Evolutionary conservation across 2,888 invertebrate species (phyloP).

Genomic region (Tachystola acroxantha): DNA sequence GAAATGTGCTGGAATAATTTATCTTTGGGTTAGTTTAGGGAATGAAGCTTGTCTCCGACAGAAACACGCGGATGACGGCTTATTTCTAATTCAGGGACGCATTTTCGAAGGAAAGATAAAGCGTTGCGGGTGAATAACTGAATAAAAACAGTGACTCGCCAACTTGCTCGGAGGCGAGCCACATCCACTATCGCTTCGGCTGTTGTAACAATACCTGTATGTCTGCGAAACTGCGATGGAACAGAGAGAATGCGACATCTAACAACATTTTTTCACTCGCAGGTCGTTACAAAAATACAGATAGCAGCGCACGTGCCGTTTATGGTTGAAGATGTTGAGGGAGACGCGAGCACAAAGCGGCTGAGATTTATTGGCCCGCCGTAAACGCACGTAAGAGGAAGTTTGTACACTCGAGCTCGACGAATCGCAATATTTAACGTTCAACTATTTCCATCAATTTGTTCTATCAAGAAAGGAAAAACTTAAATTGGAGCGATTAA

Average conservation of each 20-base stretch:
- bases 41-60: conserved; percentile 53
- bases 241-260: conserved; percentile 39
- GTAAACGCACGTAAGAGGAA: conserved; percentile 57
- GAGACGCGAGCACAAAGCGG: conserved; percentile 51
- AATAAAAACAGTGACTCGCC: conserved; percentile 54
- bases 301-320: conserved; percentile 61
- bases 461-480: conserved; percentile 59
- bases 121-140: conserved; percentile 51
- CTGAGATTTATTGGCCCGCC: conserved; percentile 58
- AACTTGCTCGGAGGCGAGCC: conserved; percentile 29
- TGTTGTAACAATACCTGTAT: conserved; percentile 33
- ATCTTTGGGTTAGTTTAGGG: conserved; percentile 63
- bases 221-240: conserved; percentile 30
- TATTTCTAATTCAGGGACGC: conserved; percentile 61
- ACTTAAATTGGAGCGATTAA: conserved; percentile 68
- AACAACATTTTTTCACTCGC: conserved; percentile 56
- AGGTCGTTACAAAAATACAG: conserved; percentile 57
- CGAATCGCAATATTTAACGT: conserved; percentile 57
- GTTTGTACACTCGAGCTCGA: conserved; percentile 49
- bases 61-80: conserved; percentile 49
- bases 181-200: conserved; percentile 23
- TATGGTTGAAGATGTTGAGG: conserved; percentile 59
- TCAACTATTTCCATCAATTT: conserved; percentile 66
- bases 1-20: conserved; percentile 71
- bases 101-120: conserved; percentile 55